phyloP scores from a whole-genome alignment of 2,888 invertebrate genomes.

The Limnephilus rhombicus region DNA sequence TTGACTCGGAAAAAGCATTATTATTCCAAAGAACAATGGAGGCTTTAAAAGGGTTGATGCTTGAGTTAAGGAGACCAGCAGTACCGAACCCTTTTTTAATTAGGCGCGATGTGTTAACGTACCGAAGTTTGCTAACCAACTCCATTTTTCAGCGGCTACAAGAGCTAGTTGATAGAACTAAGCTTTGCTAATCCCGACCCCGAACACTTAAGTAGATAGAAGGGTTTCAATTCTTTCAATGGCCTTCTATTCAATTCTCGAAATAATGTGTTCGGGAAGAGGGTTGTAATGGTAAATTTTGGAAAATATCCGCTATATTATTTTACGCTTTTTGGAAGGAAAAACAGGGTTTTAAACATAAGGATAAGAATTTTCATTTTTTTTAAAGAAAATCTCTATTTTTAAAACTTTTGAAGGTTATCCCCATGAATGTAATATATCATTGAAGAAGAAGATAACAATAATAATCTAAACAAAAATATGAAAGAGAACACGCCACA shows the following conservation, averaged over 20 bases:
- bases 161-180: neutral
- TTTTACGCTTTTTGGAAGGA: neutral
- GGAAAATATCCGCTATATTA: neutral
- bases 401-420: no score
- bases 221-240: constrained; percentile 1
- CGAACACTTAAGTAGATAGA: constrained; percentile 1
- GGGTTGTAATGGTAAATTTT: neutral
- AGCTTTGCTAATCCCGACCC: neutral
- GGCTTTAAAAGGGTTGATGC: neutral
- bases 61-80: constrained; percentile 1
- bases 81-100: constrained; percentile 21
- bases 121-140: neutral
- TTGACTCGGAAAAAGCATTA: neutral
- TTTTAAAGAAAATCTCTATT: no score
- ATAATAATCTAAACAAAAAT: no score
- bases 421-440: no score
- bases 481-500: no score
- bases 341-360: neutral
- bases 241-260: neutral
- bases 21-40: neutral
- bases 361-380: no score
- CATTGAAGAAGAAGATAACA: no score
- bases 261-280: neutral
- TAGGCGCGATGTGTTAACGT: constrained; percentile 22
- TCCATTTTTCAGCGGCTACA: constrained; percentile 1